Evolutionary conservation across 2,888 invertebrate genomes (phyloP), one percentile per base, ranked within the genome.

Genomic region (Aphodius sticticus): DNA sequence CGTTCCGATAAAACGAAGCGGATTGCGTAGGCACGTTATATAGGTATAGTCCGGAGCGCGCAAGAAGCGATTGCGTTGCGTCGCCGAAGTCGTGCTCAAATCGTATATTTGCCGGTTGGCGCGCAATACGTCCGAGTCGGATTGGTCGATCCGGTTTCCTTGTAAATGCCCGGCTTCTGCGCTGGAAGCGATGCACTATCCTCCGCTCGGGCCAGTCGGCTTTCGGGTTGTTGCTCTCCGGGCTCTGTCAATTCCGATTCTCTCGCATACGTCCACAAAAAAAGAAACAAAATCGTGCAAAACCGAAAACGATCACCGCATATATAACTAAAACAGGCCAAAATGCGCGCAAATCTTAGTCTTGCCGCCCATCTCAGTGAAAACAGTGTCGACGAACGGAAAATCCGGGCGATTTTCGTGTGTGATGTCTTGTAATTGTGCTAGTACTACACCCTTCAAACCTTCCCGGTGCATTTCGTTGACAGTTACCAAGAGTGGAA

Each of bases 51-150:
- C 53, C 6, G 53, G 53, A 53, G 53, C 7, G 7, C 7, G 9
- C 53, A 26, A 26, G 53, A 12, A 53, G 53, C 53, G 53, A 53
- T 53, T 53, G 53, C 53, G 53, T 53, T 12, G 12, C 53, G 53
- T 53, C 53, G 53, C 53, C 53, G 53, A 5, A 9, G 53, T 53
- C 7, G 53, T 12, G 53, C 53, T 53, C 53, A 53, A 53, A 53
- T 53, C 53, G 53, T 53, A 53, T 53, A 53, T 53, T 53, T 53
- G 53, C 53, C 53, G 53, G 53, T 53, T 53, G 53, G 53, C 53
- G 53, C 53, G 53, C 53, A 53, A 53, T 53, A 53, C 9, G 12
- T 53, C 53, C 53, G 53, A 53, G 53, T 53, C 53, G 53, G 53
- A 53, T 53, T 53, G 53, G 53, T 53, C 53, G 53, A 53, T 53